Conservation (phyloP, 2,113 vertebrate species). For the Microcebus griseorufus region DNA sequence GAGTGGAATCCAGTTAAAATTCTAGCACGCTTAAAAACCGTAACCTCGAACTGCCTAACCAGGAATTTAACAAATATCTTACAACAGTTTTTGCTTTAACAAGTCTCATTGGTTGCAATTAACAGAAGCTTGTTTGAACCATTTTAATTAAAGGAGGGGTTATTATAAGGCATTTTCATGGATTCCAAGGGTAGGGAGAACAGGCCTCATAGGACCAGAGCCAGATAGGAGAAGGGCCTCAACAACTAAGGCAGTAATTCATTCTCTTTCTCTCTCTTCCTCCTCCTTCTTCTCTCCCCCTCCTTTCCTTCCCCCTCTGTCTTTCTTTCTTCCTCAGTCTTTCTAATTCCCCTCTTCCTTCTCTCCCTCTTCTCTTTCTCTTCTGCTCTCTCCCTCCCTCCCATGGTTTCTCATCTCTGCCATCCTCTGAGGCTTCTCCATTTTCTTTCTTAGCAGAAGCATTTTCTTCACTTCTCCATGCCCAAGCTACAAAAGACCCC, state of each 20-base stretch:
- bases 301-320: too few relatives aligned
- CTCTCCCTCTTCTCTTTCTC: background rate
- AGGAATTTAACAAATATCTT: constrained; percentile 27
- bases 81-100: constrained; percentile 16
- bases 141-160: background rate
- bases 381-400: background rate
- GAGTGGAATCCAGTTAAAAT: constrained; percentile 34
- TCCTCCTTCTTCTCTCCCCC: fast-evolving
- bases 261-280: background rate
- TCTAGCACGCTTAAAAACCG: background rate
- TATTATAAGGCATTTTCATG: constrained; percentile 3
- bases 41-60: constrained; percentile 20
- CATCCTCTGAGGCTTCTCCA: background rate
- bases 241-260: background rate
- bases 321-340: background rate
- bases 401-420: background rate
- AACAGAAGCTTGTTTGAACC: background rate
- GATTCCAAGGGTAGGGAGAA: background rate
- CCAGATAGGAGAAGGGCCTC: background rate
- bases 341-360: too few relatives aligned
- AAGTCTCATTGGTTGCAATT: constrained; percentile 12
- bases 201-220: background rate
- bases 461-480: background rate
- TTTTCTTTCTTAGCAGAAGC: background rate
- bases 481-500: background rate